Base-by-base conservation (phyloP, 2,113 vertebrate species). In the Sigmodon hispidus region DNA sequence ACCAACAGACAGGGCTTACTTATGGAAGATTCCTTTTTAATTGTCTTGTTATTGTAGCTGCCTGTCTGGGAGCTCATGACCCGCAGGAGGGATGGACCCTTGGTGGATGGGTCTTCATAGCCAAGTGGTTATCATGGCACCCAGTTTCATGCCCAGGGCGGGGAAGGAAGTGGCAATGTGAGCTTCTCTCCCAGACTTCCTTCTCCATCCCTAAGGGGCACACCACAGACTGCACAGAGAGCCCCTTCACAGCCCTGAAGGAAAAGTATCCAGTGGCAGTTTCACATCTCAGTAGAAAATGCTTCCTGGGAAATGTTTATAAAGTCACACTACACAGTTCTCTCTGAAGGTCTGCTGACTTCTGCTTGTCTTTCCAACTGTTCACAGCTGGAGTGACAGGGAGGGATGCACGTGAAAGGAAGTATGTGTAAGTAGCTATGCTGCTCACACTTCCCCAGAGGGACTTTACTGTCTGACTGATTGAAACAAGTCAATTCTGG, bases 281-380 rank as follows among this genome's bases (percentile, higher is more conserved):
- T 95, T 55, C 77, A 84, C 76, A 79, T 55, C 75, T 72, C 63
- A 21, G 34, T 9, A 22, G 75, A 85, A 91, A 95, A 70, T 34
- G 21, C 43, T 43, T 7, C 57, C 21, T 17, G 50, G 73, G 36
- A 29, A 3, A 61, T 31, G 48, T 59, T 45, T 52, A 12, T 24
- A 40, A 90, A 91, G 87, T 36, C 24, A 3, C 24, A 17, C 1
- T 87, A 24, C 63, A 36, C 50, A 50, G 48, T 70, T 73, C 87
- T 88, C 87, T 93, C 91, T 73, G 63, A 94, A 16, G 69, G 40
- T 52, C 80, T 83, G 87, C 57, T 88, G 55, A 69, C 24, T 48
- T 84, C 89, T 92, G 80, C 57, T 29, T 70, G 85, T 69, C 17
- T 88, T 90, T 87, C 90, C 85, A 90, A 69, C 61, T 79, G 4